Evolutionary conservation across 1,140 invertebrate genomes (phyloP).

Genomic region (Brachionus rotundiformis): DNA sequence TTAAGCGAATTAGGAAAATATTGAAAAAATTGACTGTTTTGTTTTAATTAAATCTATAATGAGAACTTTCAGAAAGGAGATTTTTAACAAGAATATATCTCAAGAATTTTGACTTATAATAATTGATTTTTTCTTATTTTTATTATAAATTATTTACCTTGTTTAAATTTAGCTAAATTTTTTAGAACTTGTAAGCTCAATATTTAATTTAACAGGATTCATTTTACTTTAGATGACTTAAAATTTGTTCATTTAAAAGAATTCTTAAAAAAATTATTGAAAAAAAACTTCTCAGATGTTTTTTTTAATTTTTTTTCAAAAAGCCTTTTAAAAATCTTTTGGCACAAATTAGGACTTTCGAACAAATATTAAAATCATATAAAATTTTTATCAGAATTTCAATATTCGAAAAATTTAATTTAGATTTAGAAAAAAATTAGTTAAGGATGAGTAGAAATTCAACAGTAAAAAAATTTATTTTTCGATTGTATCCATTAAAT

Average conservation of each 20-base stretch:
- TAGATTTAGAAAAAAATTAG: too few relatives aligned
- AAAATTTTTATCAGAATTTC: too few relatives aligned
- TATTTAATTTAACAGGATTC: slow-evolving; percentile 16
- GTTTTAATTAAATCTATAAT: too few relatives aligned
- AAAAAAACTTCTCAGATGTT: neutral
- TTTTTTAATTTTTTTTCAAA: neutral
- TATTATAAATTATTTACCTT: neutral
- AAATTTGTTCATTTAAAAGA: slow-evolving; percentile 12
- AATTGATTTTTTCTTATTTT: neutral
- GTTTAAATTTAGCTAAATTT: neutral
- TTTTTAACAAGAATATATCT: neutral
- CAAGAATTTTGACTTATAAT: neutral
- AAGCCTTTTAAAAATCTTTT: neutral
- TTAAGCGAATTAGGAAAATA: neutral
- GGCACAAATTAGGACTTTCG: neutral
- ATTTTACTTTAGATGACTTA: neutral
- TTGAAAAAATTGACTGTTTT: neutral
- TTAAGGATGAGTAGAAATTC: slow-evolving; percentile 13
- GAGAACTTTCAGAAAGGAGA: too few relatives aligned
- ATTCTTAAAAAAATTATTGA: neutral
- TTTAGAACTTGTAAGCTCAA: neutral
- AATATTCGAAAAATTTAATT: too few relatives aligned
- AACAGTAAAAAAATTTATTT: neutral
- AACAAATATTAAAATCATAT: too few relatives aligned
- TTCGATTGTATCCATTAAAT: neutral